Percentiles rank a stretch among this genome's conserved stretches.
These are phyloP conservation scores for Astyanax mexicanus DNA, from an alignment of 2,797 vertebrate species.

Conservation along the genomic window DNA sequence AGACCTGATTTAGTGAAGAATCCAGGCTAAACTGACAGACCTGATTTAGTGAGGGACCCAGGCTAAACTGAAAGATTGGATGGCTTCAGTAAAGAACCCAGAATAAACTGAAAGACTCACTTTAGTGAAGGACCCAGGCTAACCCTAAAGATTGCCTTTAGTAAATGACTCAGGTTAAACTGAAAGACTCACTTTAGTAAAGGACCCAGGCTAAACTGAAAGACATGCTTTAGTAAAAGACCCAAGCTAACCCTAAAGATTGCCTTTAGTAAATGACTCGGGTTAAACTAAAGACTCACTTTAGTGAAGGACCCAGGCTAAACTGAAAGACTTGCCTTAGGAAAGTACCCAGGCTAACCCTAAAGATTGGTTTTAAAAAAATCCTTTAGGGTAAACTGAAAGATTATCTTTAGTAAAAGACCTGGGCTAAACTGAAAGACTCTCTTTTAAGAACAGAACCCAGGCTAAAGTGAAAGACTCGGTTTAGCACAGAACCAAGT, in stretches of 20 bases:
- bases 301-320: constrained; percentile 12
- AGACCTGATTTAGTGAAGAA: not conserved
- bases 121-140: not conserved
- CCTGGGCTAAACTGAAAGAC: too few species aligned
- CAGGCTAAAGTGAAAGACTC: constrained; percentile 15
- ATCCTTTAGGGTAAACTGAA: constrained; percentile 22
- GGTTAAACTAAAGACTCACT: too few species aligned
- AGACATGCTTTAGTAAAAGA: not conserved
- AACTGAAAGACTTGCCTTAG: constrained; percentile 1
- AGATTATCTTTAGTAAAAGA: constrained; percentile 18
- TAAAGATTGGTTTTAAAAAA: not conserved
- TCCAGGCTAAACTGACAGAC: constrained; percentile 18
- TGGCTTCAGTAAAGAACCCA: constrained; percentile 15
- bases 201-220: too few species aligned
- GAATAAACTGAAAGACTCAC: constrained; percentile 6
- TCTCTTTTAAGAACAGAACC: not conserved
- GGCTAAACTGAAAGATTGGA: too few species aligned
- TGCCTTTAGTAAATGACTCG: not conserved
- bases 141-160: too few species aligned
- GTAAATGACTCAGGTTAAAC: constrained; percentile 19
- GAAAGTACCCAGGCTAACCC: too few species aligned
- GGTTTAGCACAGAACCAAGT: not conserved
- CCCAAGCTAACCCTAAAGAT: constrained; percentile 13
- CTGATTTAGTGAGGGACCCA: not conserved
- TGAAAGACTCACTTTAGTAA: not conserved